A percentile compares a stretch with the other conserved stretches of the same genome.
phyloP scores from a whole-genome alignment of 2,113 vertebrate species.

The Aplodontia rufa region DNA sequence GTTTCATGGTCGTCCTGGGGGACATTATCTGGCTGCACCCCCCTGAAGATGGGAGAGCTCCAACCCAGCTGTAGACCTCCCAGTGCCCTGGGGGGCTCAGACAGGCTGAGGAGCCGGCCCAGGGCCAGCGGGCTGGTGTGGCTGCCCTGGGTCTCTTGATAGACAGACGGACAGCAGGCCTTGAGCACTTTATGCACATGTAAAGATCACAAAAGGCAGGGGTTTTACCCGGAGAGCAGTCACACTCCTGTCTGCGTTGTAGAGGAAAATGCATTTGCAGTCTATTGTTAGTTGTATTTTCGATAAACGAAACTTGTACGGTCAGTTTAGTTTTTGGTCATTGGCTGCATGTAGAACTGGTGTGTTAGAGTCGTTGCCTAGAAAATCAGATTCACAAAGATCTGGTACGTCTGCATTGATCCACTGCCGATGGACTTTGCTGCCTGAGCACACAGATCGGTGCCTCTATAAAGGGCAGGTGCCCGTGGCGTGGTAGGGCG shows the following conservation, averaged over 20 bases:
- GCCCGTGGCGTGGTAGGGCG: not conserved
- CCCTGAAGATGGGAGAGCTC: not conserved
- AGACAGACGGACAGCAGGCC: not conserved
- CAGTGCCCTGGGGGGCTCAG: not conserved
- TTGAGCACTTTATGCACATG: not conserved
- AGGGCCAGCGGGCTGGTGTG: too few relatives aligned
- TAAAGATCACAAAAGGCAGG: too few relatives aligned
- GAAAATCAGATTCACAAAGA: slow-evolving; percentile 27
- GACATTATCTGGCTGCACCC: not conserved
- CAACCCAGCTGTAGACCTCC: not conserved
- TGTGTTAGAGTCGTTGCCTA: not conserved
- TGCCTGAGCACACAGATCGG: not conserved
- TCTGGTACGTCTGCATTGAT: not conserved
- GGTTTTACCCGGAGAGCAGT: too few relatives aligned
- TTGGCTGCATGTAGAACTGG: not conserved
- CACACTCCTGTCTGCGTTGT: not conserved
- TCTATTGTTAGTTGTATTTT: not conserved
- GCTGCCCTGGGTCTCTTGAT: not conserved
- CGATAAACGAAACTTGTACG: not conserved
- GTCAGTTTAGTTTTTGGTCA: not conserved
- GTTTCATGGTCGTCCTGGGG: not conserved
- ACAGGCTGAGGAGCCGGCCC: too few relatives aligned
- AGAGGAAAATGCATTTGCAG: not conserved
- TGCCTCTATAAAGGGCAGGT: not conserved
- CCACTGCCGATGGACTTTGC: not conserved